Percentiles rank a stretch among this genome's conserved stretches.
Conservation (phyloP, 2,888 invertebrate species). For the Drosophila setosimentum region DNA sequence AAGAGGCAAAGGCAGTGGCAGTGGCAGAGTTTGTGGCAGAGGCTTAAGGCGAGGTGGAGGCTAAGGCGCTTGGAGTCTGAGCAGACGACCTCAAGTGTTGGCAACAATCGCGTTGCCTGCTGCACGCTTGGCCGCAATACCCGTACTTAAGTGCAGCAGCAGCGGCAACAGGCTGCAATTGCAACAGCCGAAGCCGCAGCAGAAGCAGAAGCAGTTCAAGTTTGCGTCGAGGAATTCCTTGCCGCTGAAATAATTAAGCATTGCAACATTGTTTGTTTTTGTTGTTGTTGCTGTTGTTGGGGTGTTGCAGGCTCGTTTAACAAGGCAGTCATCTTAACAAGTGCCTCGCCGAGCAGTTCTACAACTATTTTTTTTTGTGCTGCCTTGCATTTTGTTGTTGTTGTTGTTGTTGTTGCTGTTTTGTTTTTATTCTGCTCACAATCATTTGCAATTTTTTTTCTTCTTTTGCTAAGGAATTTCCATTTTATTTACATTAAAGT, state of each 20-base stretch:
- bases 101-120: slow-evolving; percentile 69
- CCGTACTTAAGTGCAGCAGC: slow-evolving; percentile 52
- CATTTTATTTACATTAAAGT: slow-evolving; percentile 79
- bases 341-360: slow-evolving; percentile 72
- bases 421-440: slow-evolving; percentile 8
- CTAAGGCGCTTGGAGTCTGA: slow-evolving; percentile 28
- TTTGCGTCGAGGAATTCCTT: slow-evolving; percentile 79
- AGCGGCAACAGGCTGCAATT: slow-evolving; percentile 40
- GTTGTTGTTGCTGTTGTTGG: slow-evolving; percentile 54
- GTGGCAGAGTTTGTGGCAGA: slow-evolving; percentile 1
- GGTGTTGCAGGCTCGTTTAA: slow-evolving; percentile 81
- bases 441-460: slow-evolving; percentile 23
- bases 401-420: background rate
- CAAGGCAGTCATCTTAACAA: slow-evolving; percentile 79
- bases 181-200: slow-evolving; percentile 39
- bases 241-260: slow-evolving; percentile 81
- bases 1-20: background rate
- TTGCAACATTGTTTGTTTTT: slow-evolving; percentile 80
- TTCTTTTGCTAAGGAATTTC: slow-evolving; percentile 64
- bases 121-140: slow-evolving; percentile 68
- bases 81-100: slow-evolving; percentile 78
- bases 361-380: slow-evolving; percentile 56
- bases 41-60: slow-evolving; percentile 14
- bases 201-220: slow-evolving; percentile 74
- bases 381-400: slow-evolving; percentile 37